phyloP scores from a whole-genome alignment of 1,140 invertebrate species.

The Sinonovacula constricta region DNA sequence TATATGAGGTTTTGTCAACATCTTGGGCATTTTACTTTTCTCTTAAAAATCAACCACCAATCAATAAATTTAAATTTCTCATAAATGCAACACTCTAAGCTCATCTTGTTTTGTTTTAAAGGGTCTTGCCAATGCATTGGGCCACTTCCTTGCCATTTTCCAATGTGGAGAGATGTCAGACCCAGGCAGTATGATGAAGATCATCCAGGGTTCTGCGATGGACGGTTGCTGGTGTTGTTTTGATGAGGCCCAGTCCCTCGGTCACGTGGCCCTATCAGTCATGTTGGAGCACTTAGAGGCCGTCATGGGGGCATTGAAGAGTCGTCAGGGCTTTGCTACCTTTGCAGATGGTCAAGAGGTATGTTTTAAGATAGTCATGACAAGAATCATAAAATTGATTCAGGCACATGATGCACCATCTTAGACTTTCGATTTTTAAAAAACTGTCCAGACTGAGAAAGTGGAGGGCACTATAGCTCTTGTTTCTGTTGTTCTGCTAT shows the following conservation, averaged over 20 bases:
- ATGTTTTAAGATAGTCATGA: too few species aligned
- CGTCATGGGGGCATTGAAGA: conserved; percentile 68
- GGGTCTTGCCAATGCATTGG: conserved; percentile 76
- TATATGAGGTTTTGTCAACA: too few species aligned
- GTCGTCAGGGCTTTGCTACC: conserved; percentile 60
- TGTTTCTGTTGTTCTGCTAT: too few species aligned
- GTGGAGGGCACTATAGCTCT: not conserved
- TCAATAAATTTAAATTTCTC: too few species aligned
- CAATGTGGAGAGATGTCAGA: conserved; percentile 71
- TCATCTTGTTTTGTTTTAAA: conserved; percentile 56
- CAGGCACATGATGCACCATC: too few species aligned
- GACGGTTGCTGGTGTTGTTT: conserved; percentile 78
- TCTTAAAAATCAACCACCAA: too few species aligned
- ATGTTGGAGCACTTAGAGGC: conserved; percentile 71
- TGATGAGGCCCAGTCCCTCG: conserved; percentile 74
- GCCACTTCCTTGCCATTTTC: conserved; percentile 71
- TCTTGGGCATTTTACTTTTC: too few species aligned
- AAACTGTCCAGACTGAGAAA: not conserved
- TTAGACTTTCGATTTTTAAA: too few species aligned
- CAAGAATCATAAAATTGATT: too few species aligned
- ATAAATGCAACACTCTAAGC: too few species aligned
- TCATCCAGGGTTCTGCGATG: conserved; percentile 75
- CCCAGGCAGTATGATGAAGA: conserved; percentile 68
- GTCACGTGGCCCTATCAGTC: conserved; percentile 69
- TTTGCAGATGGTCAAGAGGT: conserved; percentile 76